Conservation (phyloP, 2,888 invertebrate species). For the Slavum lentiscoides region DNA sequence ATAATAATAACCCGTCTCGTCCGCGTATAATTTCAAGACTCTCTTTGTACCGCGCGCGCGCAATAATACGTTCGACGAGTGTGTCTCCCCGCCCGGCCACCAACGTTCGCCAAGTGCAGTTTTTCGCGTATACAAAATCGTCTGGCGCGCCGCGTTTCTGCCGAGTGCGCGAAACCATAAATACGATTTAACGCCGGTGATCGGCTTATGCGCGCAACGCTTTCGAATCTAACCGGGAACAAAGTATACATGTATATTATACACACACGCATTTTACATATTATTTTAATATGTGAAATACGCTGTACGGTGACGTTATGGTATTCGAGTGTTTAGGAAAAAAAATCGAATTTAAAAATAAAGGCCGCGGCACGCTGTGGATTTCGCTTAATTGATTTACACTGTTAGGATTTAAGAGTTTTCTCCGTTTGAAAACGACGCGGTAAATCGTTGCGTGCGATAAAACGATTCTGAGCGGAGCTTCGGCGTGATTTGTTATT, state of each 20-base stretch:
- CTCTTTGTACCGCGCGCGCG: not conserved
- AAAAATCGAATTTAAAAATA: too few species aligned
- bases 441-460: too few species aligned
- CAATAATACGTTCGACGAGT: too few species aligned
- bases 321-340: too few species aligned
- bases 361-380: too few species aligned
- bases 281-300: too few species aligned
- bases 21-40: slow-evolving; percentile 25
- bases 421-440: too few species aligned
- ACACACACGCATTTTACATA: not conserved
- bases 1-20: slow-evolving; percentile 33
- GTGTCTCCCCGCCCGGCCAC: not conserved
- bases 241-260: not conserved
- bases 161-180: slow-evolving; percentile 33
- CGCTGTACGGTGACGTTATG: too few species aligned
- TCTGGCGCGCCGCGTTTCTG: slow-evolving; percentile 4
- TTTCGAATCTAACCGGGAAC: slow-evolving; percentile 36
- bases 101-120: not conserved
- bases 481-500: too few species aligned
- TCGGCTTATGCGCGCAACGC: slow-evolving; percentile 41
- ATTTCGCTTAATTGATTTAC: too few species aligned
- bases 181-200: slow-evolving; percentile 39
- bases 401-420: too few species aligned
- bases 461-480: too few species aligned
- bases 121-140: slow-evolving; percentile 12